Evolutionary conservation across 2,797 vertebrate genomes (phyloP), one percentile per base, ranked within the genome.

Genomic region (Etheostoma perlongum): DNA sequence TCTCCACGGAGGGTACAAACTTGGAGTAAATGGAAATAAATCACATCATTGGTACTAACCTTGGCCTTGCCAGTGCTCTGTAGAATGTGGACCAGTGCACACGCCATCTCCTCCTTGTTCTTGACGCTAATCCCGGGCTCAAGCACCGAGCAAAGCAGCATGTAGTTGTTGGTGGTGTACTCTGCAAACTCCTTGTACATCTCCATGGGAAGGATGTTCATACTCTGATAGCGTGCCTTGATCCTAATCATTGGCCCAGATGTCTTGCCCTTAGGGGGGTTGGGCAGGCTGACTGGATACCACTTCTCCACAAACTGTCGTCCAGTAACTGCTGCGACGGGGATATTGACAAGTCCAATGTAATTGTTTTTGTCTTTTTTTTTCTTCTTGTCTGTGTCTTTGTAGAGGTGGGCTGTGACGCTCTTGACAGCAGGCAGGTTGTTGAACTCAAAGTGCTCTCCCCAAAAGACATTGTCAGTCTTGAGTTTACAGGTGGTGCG

Each of bases 311-410:
- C 90, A 0, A 99, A 97, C 94, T 99, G 98, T 63, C 98, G 93
- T 2, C 98, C 97, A 0, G 96, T 97, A 57, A 99, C 97, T 0
- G 96, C 94, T 14, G 91, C 94, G 0, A 96, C 93, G 0, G 97
- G 95, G 92, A 99, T 98, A 89, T 90, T 98, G 86, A 99, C 96
- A 58, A 98, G 93, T 19, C 98, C 98, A 0, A 99, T 93, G 86
- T 98, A 99, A 81, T 98, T 99, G 94, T 97, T 99, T 92, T 99
- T 99, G 82, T 99, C 98, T 82, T 99, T 99, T 94, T 99, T 99
- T 60, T 99, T 99, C 95, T 99, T 99, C 94, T 99, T 99, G 94
- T 99, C 98, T 0, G 97, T 97, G 95, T 99, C 98, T 86, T 98
- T 98, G 94, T 99, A 99, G 72, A 99, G 92, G 95, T 99, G 98